Evolutionary conservation across 2,888 invertebrate genomes (phyloP).

Genomic region (Drosophila mettleri): DNA sequence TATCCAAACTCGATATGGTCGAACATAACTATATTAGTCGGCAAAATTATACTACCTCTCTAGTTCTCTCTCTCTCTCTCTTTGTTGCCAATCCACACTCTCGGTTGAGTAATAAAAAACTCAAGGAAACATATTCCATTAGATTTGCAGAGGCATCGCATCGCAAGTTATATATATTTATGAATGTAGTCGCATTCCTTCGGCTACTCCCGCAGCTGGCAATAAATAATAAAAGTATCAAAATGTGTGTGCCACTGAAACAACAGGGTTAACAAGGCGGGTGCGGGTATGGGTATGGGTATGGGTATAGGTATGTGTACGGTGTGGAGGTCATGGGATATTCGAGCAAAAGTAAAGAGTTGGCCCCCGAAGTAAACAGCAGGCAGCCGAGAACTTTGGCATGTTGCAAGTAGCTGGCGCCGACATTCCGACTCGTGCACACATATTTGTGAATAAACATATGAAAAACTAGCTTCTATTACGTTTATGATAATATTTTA

Average conservation of each 20-base stretch:
- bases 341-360: constrained; percentile 49
- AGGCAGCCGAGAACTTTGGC: constrained; percentile 29
- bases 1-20: constrained; percentile 22
- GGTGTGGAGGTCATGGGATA: background rate
- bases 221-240: constrained; percentile 76
- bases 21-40: constrained; percentile 13
- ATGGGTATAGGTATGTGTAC: too few relatives aligned
- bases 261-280: constrained; percentile 16
- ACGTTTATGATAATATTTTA: constrained; percentile 80
- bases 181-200: constrained; percentile 50
- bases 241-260: constrained; percentile 53
- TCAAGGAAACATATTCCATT: constrained; percentile 70
- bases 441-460: constrained; percentile 65
- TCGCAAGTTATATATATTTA: constrained; percentile 56
- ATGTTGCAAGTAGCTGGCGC: constrained; percentile 17
- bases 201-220: constrained; percentile 58
- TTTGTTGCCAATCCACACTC: constrained; percentile 39
- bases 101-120: constrained; percentile 73
- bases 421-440: constrained; percentile 27
- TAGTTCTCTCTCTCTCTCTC: too few relatives aligned
- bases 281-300: background rate
- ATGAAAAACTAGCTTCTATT: constrained; percentile 73
- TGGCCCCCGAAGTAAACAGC: constrained; percentile 49
- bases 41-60: too few relatives aligned
- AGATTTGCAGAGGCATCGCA: constrained; percentile 61